Evolutionary conservation across 2,113 vertebrate species (phyloP).

Genomic region (Hemiprocne comata): DNA sequence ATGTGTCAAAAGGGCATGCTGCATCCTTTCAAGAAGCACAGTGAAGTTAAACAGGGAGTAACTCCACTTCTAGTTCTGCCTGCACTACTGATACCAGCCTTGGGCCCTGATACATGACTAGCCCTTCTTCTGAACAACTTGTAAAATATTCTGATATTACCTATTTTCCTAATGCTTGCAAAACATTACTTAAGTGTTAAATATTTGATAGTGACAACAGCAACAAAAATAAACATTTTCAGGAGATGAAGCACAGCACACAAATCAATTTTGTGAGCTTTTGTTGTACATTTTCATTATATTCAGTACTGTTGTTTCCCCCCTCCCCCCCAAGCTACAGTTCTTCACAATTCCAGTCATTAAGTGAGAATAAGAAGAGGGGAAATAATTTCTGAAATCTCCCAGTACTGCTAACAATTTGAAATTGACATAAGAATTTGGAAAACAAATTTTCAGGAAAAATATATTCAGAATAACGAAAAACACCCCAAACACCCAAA

Average conservation of each 20-base stretch:
- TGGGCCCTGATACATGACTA: background rate
- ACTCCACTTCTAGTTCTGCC: background rate
- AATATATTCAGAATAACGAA: background rate
- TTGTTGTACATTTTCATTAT: background rate
- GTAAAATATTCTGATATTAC: background rate
- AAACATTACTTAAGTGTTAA: background rate
- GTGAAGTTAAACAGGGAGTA: fast-evolving
- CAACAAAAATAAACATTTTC: background rate
- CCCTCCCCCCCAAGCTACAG: background rate
- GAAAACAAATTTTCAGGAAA: background rate
- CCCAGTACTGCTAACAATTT: background rate
- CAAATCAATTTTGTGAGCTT: background rate
- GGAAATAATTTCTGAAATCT: background rate
- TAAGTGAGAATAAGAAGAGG: background rate
- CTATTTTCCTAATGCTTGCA: background rate
- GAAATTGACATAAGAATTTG: background rate
- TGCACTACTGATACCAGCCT: background rate
- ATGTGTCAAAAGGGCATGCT: fast-evolving
- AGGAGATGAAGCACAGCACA: background rate
- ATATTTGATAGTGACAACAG: background rate
- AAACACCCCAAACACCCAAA: background rate
- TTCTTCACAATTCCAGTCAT: background rate
- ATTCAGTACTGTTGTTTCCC: background rate
- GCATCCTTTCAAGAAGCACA: background rate
- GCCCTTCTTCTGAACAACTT: background rate